phyloP scores from a whole-genome alignment of 2,113 vertebrate species.

The Cyanocitta stelleri region DNA sequence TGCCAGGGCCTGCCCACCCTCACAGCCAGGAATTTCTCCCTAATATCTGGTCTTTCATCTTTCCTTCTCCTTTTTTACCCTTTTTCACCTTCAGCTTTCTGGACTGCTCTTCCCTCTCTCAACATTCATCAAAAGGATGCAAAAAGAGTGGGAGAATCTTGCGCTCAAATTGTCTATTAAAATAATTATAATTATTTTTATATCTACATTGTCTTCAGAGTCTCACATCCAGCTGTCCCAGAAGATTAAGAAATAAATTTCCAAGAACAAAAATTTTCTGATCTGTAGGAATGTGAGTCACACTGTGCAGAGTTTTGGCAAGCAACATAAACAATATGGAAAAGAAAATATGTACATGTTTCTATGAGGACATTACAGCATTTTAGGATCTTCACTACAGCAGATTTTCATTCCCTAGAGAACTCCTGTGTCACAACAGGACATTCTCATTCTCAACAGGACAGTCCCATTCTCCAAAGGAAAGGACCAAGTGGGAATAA shows the following conservation, averaged over 20 bases:
- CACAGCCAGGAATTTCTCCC: neutral
- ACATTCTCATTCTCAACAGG: too few relatives aligned
- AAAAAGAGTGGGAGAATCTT: neutral
- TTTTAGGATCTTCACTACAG: neutral
- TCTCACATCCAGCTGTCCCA: neutral
- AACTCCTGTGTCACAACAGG: neutral
- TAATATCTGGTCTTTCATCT: neutral
- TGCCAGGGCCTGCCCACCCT: neutral
- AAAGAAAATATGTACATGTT: neutral
- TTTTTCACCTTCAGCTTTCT: neutral
- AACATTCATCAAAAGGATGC: too few relatives aligned
- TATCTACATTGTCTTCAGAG: neutral
- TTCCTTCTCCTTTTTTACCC: neutral
- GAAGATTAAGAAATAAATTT: neutral
- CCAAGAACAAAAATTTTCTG: neutral
- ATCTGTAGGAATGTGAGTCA: neutral
- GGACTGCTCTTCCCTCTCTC: neutral
- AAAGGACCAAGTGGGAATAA: neutral
- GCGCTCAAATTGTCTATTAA: neutral
- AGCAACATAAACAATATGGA: fast-evolving
- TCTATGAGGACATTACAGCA: neutral
- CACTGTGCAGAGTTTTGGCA: too few relatives aligned
- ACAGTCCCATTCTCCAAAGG: too few relatives aligned
- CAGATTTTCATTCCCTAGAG: neutral
- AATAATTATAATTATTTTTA: neutral